Conservation (phyloP, 2,113 vertebrate species). For the Microcebus murinus region DNA sequence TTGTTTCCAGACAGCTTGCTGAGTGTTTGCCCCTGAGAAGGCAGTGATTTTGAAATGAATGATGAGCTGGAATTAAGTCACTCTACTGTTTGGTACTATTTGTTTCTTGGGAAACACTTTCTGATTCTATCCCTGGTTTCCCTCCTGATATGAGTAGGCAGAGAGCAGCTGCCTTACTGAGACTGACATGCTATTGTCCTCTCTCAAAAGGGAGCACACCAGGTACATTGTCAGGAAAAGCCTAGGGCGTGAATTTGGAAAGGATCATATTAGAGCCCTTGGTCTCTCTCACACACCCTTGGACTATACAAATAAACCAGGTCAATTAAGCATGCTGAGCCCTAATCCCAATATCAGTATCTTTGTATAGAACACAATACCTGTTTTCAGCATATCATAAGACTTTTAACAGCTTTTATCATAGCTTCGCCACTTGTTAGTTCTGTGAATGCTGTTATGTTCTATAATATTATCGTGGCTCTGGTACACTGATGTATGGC, state of each 20-base stretch:
- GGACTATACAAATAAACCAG: background rate
- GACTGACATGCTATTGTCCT: background rate
- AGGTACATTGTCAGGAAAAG: background rate
- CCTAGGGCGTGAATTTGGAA: background rate
- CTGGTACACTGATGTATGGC: background rate
- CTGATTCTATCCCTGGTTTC: background rate
- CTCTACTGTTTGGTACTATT: background rate
- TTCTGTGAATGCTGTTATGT: background rate
- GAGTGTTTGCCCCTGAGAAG: background rate
- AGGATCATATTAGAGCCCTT: background rate
- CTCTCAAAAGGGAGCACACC: background rate
- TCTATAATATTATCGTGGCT: background rate
- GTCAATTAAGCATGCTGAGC: background rate
- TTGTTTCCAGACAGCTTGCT: background rate
- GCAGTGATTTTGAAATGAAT: slow-evolving; percentile 36
- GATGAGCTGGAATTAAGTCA: background rate
- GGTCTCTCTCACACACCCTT: background rate
- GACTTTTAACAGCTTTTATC: background rate
- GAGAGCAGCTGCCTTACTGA: background rate
- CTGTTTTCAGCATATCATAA: background rate
- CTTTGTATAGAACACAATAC: background rate
- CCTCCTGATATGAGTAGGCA: accelerated
- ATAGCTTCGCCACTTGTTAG: background rate
- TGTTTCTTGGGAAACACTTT: background rate
- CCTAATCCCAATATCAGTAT: background rate